Percentiles rank a stretch among this genome's conserved stretches.
Conservation (phyloP, 2,888 invertebrate genomes). For the Tenthredo amoena region DNA sequence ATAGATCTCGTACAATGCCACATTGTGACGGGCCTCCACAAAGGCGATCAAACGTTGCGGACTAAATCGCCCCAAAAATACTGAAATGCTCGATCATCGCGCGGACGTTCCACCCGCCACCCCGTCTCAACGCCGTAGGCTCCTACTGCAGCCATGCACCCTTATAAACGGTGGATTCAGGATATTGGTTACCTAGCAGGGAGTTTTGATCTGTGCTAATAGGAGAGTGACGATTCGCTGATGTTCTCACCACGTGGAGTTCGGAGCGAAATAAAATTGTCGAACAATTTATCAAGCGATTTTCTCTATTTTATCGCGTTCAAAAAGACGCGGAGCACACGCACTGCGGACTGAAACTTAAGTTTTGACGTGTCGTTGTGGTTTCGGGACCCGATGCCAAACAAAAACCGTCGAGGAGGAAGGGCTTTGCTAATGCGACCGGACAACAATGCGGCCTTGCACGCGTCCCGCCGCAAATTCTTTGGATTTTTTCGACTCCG, state of each 20-base stretch:
- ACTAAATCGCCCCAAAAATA: conserved; percentile 57
- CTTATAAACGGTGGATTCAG: background rate
- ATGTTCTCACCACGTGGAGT: background rate
- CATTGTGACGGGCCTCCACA: conserved; percentile 72
- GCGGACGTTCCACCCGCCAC: conserved; percentile 49
- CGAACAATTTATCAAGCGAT: background rate
- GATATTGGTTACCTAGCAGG: conserved; percentile 17
- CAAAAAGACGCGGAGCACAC: background rate
- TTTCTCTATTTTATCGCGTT: background rate
- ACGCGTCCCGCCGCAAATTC: conserved; percentile 76
- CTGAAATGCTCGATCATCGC: conserved; percentile 63
- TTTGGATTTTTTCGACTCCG: conserved; percentile 64
- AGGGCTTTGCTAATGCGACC: conserved; percentile 70
- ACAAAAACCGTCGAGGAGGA: conserved; percentile 43
- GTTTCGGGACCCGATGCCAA: conserved; percentile 12
- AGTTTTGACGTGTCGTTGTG: conserved; percentile 1
- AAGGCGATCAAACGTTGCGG: conserved; percentile 62
- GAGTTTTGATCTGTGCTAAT: conserved; percentile 30
- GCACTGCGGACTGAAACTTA: background rate
- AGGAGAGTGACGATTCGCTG: conserved; percentile 12
- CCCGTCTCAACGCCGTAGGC: conserved; percentile 38
- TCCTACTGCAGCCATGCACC: background rate
- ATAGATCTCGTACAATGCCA: conserved; percentile 69
- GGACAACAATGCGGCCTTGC: conserved; percentile 74
- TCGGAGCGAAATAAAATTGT: background rate